phyloP scores from a whole-genome alignment of 2,113 vertebrate genomes.

The Rhinoptilus africanus region DNA sequence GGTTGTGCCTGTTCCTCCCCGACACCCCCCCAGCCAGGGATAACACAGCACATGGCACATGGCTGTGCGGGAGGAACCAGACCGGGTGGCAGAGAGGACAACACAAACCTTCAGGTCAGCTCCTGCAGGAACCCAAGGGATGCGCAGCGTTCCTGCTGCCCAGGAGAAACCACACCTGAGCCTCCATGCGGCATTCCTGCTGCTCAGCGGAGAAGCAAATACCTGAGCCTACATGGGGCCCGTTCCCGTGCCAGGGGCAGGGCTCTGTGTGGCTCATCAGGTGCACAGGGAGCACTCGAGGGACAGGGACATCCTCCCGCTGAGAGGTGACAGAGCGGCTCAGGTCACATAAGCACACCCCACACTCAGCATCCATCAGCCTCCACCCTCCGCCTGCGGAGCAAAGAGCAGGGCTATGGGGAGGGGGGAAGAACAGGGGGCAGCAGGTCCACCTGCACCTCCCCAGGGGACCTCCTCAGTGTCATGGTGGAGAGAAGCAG shows the following conservation, averaged over 20 bases:
- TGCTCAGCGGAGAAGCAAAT: background rate
- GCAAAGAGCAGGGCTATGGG: background rate
- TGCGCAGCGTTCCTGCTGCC: background rate
- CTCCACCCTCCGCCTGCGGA: background rate
- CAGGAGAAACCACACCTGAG: background rate
- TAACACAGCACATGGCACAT: fast-evolving
- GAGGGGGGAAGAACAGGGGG: background rate
- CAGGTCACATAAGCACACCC: background rate
- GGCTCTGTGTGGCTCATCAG: background rate
- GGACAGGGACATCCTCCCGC: background rate
- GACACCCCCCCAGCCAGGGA: background rate
- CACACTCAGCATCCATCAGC: background rate
- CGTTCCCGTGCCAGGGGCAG: background rate
- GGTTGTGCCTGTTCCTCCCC: background rate
- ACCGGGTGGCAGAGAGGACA: background rate
- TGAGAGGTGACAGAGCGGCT: background rate
- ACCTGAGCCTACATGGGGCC: fast-evolving
- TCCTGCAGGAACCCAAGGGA: background rate
- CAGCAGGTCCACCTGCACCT: background rate
- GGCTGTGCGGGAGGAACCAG: background rate
- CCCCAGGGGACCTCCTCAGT: background rate
- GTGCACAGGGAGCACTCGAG: background rate
- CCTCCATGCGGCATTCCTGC: background rate
- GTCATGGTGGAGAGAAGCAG: background rate
- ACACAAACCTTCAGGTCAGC: background rate